Evolutionary conservation across 2,888 invertebrate genomes (phyloP).

Genomic region (Eurytoma californica): DNA sequence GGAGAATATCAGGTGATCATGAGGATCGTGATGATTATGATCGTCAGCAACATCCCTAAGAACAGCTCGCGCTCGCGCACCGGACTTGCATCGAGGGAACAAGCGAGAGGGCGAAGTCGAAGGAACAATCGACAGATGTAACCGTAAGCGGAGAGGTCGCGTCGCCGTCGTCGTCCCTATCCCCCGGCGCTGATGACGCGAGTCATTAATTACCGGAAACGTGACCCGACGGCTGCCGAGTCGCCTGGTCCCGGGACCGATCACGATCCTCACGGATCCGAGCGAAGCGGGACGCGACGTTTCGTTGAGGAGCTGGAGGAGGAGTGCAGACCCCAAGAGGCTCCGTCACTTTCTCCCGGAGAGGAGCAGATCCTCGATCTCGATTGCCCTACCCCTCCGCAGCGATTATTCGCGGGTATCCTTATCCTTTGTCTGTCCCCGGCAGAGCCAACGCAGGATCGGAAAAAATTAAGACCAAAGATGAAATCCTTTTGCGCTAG

Average conservation of each 20-base stretch:
- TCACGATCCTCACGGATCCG: slow-evolving; percentile 68
- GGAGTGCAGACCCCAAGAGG: slow-evolving; percentile 52
- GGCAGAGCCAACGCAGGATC: no score
- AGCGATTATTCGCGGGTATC: slow-evolving; percentile 41
- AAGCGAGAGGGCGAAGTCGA: slow-evolving; percentile 36
- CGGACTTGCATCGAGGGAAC: slow-evolving; percentile 8
- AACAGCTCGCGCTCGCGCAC: neutral
- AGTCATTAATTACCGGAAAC: slow-evolving; percentile 72
- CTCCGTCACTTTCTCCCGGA: slow-evolving; percentile 67
- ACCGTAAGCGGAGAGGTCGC: slow-evolving; percentile 60
- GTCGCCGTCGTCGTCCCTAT: neutral
- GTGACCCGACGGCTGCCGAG: slow-evolving; percentile 65
- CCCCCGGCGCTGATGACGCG: slow-evolving; percentile 63
- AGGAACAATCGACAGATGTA: slow-evolving; percentile 69
- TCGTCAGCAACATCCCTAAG: neutral
- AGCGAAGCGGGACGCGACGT: slow-evolving; percentile 37
- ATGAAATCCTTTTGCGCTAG: no score
- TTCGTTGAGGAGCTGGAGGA: slow-evolving; percentile 8
- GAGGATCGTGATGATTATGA: slow-evolving; percentile 49
- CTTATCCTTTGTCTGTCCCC: slow-evolving; percentile 25
- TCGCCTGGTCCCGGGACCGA: slow-evolving; percentile 56
- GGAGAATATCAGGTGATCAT: slow-evolving; percentile 49
- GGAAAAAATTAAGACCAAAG: no score
- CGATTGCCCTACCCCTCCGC: slow-evolving; percentile 43
- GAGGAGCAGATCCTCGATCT: slow-evolving; percentile 50